phyloP scores from a whole-genome alignment of 2,113 vertebrate genomes.

The Ptyas mucosa region DNA sequence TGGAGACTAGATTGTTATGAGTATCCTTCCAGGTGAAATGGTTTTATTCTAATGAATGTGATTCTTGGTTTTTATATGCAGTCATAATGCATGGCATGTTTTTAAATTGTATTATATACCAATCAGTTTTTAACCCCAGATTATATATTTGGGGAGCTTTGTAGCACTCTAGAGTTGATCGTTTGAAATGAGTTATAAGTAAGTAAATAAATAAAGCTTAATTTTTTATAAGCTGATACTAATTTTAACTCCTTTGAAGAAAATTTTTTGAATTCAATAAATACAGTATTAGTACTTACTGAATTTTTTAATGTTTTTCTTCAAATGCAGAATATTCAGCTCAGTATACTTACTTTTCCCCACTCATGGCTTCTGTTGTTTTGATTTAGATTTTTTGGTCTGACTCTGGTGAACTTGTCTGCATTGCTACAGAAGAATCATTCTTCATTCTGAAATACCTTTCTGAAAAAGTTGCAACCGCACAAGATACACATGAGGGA shows the following conservation, averaged over 20 bases:
- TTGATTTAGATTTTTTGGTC: conserved; percentile 94
- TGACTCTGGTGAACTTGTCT: conserved; percentile 97
- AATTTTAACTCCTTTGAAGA: background rate
- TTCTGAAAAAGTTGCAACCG: conserved; percentile 91
- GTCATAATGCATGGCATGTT: background rate
- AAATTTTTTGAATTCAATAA: background rate
- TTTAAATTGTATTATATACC: background rate
- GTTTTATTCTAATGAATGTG: background rate
- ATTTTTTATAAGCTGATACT: background rate
- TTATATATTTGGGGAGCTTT: background rate
- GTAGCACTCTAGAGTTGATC: background rate
- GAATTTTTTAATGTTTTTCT: background rate
- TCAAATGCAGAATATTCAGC: background rate
- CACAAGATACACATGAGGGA: conserved; percentile 94
- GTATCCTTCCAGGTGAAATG: background rate
- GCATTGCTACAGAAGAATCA: conserved; percentile 97
- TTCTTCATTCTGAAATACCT: conserved; percentile 97
- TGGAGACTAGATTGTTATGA: background rate
- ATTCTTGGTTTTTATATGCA: background rate
- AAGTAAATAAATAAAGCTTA: background rate
- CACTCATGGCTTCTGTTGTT: conserved; percentile 27
- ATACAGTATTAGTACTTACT: background rate
- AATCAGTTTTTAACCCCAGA: background rate
- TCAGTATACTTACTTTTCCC: background rate
- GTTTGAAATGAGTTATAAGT: background rate